phyloP scores from a whole-genome alignment of 2,113 vertebrate genomes.

The Erpornis zantholeuca region DNA sequence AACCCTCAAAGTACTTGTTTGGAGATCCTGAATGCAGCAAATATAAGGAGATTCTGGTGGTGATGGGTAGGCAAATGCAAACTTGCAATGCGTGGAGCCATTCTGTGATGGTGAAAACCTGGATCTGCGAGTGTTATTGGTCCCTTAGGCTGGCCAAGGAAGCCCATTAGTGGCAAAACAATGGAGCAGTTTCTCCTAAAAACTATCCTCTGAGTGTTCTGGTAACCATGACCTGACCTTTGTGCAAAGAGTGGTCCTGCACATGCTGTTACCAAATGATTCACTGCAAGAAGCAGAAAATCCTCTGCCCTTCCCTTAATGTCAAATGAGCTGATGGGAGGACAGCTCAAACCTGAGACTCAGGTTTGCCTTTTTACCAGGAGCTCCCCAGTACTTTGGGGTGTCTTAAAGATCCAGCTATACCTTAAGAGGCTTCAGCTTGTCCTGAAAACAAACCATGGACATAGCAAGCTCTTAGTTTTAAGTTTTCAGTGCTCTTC shows the following conservation, averaged over 20 bases:
- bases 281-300: not conserved
- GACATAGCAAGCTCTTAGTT: not conserved
- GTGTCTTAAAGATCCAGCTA: not conserved
- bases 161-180: not conserved
- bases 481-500: not conserved
- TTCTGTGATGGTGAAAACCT: not conserved
- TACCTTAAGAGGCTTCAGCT: not conserved
- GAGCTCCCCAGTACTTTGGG: not conserved
- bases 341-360: not conserved
- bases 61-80: not conserved
- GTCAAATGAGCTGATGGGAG: not conserved
- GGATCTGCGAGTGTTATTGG: not conserved
- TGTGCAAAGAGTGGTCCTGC: not conserved
- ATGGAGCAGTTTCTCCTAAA: not conserved
- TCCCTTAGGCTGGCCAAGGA: not conserved
- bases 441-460: not conserved
- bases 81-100: not conserved
- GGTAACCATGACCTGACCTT: not conserved
- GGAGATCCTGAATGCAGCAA: not conserved
- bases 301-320: not conserved
- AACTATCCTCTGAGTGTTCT: not conserved
- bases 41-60: not conserved
- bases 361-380: not conserved
- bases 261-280: not conserved
- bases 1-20: not conserved